Percentiles rank a stretch among this genome's conserved stretches.
Conservation (phyloP, 2,113 vertebrate species). For the Dermatemys mawii region DNA sequence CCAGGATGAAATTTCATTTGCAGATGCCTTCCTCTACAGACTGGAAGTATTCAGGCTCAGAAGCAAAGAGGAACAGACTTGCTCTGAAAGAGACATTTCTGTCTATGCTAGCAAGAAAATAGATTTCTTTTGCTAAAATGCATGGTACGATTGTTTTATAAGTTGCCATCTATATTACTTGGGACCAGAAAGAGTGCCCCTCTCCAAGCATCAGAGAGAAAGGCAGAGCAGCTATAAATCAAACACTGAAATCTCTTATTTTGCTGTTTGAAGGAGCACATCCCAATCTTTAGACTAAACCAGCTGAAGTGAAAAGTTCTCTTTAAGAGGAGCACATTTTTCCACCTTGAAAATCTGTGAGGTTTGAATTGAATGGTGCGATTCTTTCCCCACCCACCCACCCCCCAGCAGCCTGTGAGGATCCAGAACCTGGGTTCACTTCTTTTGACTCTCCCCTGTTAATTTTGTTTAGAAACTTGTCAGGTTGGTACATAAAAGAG, state of each 20-base stretch:
- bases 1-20: slow-evolving; percentile 46
- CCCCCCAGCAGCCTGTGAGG: not conserved
- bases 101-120: not conserved
- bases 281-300: not conserved
- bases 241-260: not conserved
- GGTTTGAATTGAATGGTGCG: not conserved
- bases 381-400: not conserved
- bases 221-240: not conserved
- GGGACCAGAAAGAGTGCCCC: not conserved
- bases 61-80: not conserved
- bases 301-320: not conserved
- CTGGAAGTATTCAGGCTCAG: not conserved
- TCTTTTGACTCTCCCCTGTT: slow-evolving; percentile 76
- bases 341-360: not conserved
- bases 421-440: slow-evolving; percentile 55
- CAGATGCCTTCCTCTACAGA: slow-evolving; percentile 12
- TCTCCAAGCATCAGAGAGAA: not conserved
- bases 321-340: not conserved
- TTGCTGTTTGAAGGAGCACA: not conserved
- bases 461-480: slow-evolving; percentile 76
- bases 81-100: not conserved
- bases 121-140: not conserved
- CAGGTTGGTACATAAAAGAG: slow-evolving; percentile 81
- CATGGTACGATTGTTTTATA: not conserved
- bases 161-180: not conserved